Percentiles rank a stretch among this genome's conserved stretches.
These are phyloP conservation scores for Piaya cayana DNA, from an alignment of 2,113 vertebrate species.

Conservation along the genomic window DNA sequence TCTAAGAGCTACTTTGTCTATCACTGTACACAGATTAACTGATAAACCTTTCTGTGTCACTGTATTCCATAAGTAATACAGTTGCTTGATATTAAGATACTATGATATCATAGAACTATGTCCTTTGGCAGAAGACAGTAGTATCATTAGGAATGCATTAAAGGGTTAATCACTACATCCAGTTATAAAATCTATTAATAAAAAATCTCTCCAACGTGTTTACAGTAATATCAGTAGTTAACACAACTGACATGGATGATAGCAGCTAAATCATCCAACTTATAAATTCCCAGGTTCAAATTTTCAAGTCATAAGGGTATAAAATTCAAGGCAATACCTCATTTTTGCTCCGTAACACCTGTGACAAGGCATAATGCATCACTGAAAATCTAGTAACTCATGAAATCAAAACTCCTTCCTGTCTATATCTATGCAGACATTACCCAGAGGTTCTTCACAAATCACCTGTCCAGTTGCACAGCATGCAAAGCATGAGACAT, in stretches of 20 bases:
- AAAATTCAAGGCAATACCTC: constrained; percentile 8
- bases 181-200: background rate
- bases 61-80: background rate
- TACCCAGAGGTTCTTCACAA: background rate
- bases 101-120: no score
- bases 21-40: background rate
- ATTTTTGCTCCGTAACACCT: background rate
- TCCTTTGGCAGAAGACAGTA: background rate
- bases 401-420: constrained; percentile 34
- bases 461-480: background rate
- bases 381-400: constrained; percentile 17
- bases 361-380: constrained; percentile 6
- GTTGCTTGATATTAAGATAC: background rate
- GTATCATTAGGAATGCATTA: background rate
- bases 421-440: background rate
- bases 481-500: background rate
- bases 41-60: background rate
- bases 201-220: background rate
- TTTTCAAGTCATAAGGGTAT: background rate
- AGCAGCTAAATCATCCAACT: background rate
- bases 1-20: background rate
- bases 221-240: background rate
- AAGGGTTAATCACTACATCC: background rate
- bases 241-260: background rate
- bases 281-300: background rate